Percentiles rank a stretch among this genome's conserved stretches.
Evolutionary conservation across 2,797 vertebrate genomes (phyloP).

Genomic region (Chrysocyon brachyurus): DNA sequence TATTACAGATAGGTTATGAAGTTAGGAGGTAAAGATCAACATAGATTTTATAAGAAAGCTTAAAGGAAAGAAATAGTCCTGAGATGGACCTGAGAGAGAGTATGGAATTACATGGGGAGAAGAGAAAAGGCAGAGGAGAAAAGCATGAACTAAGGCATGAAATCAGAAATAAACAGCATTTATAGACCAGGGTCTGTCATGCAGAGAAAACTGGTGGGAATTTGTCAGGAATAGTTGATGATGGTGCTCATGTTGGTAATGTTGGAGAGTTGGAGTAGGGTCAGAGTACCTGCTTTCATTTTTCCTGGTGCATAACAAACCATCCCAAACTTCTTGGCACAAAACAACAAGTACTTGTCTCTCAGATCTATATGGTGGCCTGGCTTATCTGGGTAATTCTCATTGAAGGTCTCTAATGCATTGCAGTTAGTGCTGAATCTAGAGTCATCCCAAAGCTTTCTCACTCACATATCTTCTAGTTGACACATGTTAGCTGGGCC

Average conservation of each 20-base stretch:
- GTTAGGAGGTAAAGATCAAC: background rate
- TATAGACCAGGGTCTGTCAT: background rate
- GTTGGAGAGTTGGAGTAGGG: background rate
- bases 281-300: background rate
- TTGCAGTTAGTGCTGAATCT: background rate
- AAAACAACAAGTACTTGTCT: background rate
- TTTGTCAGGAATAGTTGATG: background rate
- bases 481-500: background rate
- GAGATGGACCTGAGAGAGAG: background rate
- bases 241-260: background rate
- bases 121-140: background rate
- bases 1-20: background rate
- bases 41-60: conserved; percentile 1
- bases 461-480: background rate
- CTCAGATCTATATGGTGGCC: background rate
- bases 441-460: background rate
- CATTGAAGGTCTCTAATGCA: background rate
- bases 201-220: background rate
- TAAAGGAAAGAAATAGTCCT: background rate
- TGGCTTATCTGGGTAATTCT: background rate
- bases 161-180: background rate
- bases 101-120: background rate
- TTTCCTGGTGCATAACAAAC: background rate
- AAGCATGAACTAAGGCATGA: background rate
- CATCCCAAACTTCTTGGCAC: background rate